These are phyloP conservation scores for Sebastes goodei DNA, from an alignment of 2,797 vertebrate genomes.

Conservation along the genomic window DNA sequence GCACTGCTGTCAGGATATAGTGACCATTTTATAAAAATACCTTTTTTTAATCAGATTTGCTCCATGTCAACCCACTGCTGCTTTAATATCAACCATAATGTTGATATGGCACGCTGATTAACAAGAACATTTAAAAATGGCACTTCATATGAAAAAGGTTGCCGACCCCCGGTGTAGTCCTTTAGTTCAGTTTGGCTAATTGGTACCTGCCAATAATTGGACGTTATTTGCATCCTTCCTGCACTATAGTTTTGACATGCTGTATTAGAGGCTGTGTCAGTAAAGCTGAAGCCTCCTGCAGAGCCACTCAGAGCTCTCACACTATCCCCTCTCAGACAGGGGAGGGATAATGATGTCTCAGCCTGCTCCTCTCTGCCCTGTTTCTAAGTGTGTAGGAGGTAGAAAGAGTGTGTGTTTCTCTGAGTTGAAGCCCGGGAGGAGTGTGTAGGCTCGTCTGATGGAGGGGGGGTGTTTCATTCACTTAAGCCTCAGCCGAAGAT, in stretches of 20 bases:
- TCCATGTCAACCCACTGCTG: too few species aligned
- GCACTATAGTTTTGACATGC: not conserved
- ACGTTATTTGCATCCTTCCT: not conserved
- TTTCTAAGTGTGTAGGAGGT: slow-evolving; percentile 66
- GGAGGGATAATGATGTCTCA: slow-evolving; percentile 60
- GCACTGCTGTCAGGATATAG: too few species aligned
- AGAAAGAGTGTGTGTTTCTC: slow-evolving; percentile 57
- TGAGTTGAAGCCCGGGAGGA: slow-evolving; percentile 54
- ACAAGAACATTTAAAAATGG: too few species aligned
- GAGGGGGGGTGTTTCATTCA: slow-evolving; percentile 59
- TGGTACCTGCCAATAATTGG: not conserved
- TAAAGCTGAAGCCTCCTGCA: slow-evolving; percentile 31
- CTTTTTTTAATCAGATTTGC: too few species aligned
- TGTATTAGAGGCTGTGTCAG: not conserved
- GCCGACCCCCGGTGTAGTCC: too few species aligned
- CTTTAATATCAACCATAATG: too few species aligned
- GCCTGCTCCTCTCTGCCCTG: slow-evolving; percentile 51
- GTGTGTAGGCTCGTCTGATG: slow-evolving; percentile 39
- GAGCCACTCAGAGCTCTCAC: slow-evolving; percentile 25
- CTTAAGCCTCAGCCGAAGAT: slow-evolving; percentile 67
- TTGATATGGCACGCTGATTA: too few species aligned
- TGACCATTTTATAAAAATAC: too few species aligned
- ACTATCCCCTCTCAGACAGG: slow-evolving; percentile 37
- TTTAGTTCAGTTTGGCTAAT: not conserved
- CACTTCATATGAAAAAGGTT: too few species aligned